A percentile compares a stretch with the other conserved stretches of the same genome.
Evolutionary conservation across 2,113 vertebrate species (phyloP).

Genomic region (Verasper variegatus): DNA sequence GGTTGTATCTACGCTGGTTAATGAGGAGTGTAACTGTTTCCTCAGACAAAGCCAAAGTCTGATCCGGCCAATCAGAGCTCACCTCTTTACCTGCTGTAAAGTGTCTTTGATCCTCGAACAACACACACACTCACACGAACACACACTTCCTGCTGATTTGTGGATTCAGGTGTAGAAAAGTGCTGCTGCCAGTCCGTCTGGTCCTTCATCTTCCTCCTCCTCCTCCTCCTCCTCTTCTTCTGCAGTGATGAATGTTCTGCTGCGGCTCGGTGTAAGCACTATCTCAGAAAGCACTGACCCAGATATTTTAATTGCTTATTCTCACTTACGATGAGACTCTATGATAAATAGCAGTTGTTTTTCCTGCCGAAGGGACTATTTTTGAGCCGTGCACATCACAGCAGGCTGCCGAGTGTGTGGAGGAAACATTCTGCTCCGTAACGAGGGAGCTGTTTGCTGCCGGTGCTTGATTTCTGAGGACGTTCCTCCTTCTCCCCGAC

Average conservation of each 20-base stretch:
- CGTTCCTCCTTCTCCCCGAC: neutral
- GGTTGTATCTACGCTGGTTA: too few relatives aligned
- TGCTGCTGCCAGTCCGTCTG: slow-evolving; percentile 5
- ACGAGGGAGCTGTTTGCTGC: slow-evolving; percentile 45
- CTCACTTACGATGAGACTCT: slow-evolving; percentile 60
- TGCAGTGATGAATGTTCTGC: slow-evolving; percentile 56
- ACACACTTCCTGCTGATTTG: slow-evolving; percentile 21
- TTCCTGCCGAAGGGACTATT: slow-evolving; percentile 59
- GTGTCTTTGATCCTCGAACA: neutral
- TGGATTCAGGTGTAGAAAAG: slow-evolving; percentile 22
- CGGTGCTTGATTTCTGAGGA: slow-evolving; percentile 33
- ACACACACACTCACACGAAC: neutral
- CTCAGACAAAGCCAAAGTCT: neutral
- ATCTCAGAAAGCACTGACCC: slow-evolving; percentile 67
- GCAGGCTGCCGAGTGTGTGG: slow-evolving; percentile 29
- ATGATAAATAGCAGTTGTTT: slow-evolving; percentile 70
- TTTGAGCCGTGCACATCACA: slow-evolving; percentile 59
- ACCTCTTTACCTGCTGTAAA: neutral
- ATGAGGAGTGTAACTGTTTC: too few relatives aligned
- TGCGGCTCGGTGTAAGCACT: slow-evolving; percentile 61
- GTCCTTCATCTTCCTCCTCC: slow-evolving; percentile 9
- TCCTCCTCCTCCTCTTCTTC: neutral
- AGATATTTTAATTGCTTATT: slow-evolving; percentile 76
- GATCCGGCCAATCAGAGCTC: neutral
- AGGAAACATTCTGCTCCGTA: slow-evolving; percentile 43